Evolutionary conservation across 2,113 vertebrate species (phyloP).

Genomic region (Pavo muticus): DNA sequence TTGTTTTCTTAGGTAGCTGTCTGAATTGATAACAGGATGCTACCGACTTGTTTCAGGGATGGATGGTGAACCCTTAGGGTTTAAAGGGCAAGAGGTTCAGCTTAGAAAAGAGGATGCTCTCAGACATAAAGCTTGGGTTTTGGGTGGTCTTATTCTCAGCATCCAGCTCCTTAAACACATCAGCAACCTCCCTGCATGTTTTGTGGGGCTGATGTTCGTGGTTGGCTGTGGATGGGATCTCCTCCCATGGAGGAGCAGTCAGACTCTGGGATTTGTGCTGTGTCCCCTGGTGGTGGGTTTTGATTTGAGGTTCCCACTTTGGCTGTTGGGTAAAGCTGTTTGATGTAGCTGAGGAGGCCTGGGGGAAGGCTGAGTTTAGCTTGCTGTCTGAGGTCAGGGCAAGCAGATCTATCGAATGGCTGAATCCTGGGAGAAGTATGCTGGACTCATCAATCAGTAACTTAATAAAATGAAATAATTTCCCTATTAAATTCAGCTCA

Average conservation of each 20-base stretch:
- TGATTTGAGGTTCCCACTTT: neutral
- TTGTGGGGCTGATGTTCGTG: neutral
- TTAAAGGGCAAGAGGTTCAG: no score
- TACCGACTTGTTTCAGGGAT: no score
- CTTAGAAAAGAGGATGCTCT: no score
- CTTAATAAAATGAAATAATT: neutral
- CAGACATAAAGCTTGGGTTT: no score
- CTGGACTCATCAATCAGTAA: neutral
- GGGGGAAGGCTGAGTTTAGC: neutral
- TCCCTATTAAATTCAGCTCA: neutral
- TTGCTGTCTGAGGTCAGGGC: neutral
- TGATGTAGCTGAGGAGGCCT: neutral
- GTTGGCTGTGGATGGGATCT: neutral
- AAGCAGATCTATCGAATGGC: neutral
- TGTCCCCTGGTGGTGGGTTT: neutral
- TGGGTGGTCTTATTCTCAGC: no score
- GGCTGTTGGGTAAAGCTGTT: neutral
- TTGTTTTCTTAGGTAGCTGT: neutral
- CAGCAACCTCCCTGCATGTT: rapidly evolving
- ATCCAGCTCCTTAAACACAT: neutral
- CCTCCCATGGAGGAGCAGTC: neutral
- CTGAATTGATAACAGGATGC: neutral
- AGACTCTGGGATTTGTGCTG: neutral
- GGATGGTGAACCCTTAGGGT: no score
- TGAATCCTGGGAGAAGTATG: neutral